Evolutionary conservation across 64 coral and sea anemone species (phyloP).

Genomic region (Exaiptasia diaphana): DNA sequence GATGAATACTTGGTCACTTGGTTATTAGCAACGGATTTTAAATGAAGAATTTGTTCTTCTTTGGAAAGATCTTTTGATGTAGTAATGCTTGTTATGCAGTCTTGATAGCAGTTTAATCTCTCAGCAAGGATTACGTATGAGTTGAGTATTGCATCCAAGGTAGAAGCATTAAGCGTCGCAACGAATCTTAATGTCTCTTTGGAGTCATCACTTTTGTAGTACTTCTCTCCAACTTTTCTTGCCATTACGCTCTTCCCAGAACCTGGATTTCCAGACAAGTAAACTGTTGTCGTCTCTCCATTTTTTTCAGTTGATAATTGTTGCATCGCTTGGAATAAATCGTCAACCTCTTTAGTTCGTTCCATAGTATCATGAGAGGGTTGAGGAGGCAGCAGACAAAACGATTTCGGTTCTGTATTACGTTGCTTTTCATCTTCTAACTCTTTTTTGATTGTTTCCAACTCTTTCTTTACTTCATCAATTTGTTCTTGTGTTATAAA

Average conservation of each 20-base stretch:
- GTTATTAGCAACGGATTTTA: background rate
- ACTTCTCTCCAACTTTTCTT: conserved; percentile 15
- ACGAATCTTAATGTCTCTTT: conserved; percentile 1
- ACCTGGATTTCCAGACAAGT: conserved; percentile 9
- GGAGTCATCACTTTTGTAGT: background rate
- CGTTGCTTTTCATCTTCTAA: conserved; percentile 10
- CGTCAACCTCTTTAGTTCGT: background rate
- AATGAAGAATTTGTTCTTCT: background rate
- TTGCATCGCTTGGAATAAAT: background rate
- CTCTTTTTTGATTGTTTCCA: background rate
- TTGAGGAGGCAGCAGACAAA: conserved; percentile 31
- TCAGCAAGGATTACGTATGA: conserved; percentile 37
- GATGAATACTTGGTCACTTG: background rate
- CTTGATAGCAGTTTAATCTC: conserved; percentile 13
- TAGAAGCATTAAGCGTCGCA: conserved; percentile 17
- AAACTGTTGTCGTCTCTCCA: background rate
- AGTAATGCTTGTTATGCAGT: background rate
- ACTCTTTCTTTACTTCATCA: too few relatives aligned
- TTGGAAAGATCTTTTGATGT: background rate
- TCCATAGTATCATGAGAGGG: conserved; percentile 14
- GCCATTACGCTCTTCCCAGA: background rate
- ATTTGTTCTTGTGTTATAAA: conserved; percentile 13
- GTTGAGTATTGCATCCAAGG: background rate
- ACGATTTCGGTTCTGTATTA: background rate
- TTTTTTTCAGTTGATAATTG: background rate